phyloP scores from a whole-genome alignment of 23 tunicate genomes.

The Oikopleura vanhoeffeni region DNA sequence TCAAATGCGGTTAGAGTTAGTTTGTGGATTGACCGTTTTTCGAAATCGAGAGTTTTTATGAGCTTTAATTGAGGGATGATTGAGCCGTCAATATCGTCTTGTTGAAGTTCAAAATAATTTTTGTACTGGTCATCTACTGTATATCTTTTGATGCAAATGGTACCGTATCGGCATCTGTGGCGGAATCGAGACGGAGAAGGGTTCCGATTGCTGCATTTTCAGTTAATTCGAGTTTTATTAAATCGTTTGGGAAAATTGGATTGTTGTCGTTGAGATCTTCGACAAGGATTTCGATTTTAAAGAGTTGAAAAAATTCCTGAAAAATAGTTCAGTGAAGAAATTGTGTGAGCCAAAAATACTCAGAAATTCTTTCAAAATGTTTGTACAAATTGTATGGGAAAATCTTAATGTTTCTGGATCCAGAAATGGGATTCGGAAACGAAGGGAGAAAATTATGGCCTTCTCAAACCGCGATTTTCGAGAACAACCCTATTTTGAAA shows the following conservation, averaged over 20 bases:
- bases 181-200: neutral
- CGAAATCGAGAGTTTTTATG: neutral
- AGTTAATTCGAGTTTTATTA: neutral
- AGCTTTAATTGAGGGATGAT: neutral
- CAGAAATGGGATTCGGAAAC: too few species aligned
- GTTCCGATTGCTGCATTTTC: slow-evolving; percentile 1
- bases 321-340: neutral
- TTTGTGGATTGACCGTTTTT: neutral
- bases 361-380: too few species aligned
- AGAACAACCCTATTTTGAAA: too few species aligned
- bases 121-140: neutral
- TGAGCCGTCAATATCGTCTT: neutral
- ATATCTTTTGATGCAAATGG: neutral
- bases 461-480: too few species aligned
- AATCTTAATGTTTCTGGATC: too few species aligned
- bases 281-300: neutral
- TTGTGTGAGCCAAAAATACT: neutral
- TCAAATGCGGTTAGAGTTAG: neutral
- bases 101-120: neutral
- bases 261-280: neutral
- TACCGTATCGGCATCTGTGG: neutral
- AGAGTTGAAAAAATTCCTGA: neutral
- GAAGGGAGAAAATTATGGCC: too few species aligned
- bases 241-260: neutral
- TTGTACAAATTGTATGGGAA: too few species aligned